A percentile compares a stretch with the other conserved stretches of the same genome.
Conservation (phyloP, 2,888 invertebrate species). For the Tricholauxania praeusta region DNA sequence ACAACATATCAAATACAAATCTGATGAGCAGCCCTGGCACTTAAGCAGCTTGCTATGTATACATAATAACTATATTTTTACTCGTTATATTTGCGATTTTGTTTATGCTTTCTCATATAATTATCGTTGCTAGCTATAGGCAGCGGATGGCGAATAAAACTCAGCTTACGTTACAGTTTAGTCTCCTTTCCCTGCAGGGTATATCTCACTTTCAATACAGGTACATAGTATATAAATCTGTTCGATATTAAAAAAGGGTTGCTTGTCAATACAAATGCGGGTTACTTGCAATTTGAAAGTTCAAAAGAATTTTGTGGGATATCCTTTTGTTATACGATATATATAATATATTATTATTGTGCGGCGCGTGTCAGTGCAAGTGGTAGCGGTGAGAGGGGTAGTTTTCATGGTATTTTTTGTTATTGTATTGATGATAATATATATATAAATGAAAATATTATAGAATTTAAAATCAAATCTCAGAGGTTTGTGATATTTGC, state of each 20-base stretch:
- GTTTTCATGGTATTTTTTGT: neutral
- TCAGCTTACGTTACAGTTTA: too few species aligned
- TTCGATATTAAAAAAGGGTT: neutral
- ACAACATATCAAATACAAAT: too few species aligned
- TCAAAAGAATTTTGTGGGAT: slow-evolving; percentile 5
- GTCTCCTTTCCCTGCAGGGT: neutral
- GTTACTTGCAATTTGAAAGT: neutral
- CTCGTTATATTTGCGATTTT: too few species aligned
- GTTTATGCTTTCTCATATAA: too few species aligned
- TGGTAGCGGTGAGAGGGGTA: neutral
- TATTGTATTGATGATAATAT: neutral
- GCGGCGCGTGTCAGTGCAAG: too few species aligned
- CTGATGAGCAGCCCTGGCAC: too few species aligned
- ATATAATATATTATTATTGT: neutral
- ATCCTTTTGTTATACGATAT: neutral
- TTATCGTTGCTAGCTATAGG: too few species aligned
- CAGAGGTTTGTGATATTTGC: too few species aligned
- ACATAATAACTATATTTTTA: too few species aligned
- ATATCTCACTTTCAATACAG: neutral
- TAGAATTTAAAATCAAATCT: neutral
- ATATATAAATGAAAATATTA: neutral
- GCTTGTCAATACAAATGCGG: neutral
- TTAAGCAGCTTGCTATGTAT: too few species aligned
- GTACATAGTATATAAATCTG: neutral
- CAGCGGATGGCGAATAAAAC: too few species aligned